These are phyloP conservation scores for Sarcophaga caerulescens DNA, from an alignment of 2,888 invertebrate species.

Conservation along the genomic window DNA sequence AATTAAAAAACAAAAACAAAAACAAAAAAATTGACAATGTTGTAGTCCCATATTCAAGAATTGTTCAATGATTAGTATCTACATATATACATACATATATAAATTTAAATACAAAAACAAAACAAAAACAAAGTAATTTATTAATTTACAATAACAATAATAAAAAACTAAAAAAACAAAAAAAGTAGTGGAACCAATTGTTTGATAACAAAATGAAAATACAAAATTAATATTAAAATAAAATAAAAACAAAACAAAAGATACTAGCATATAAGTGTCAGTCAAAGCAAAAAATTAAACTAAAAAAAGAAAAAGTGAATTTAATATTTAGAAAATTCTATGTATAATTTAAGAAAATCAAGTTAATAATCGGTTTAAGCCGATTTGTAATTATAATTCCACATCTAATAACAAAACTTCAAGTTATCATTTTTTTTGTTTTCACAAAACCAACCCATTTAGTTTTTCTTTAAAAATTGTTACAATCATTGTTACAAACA, in stretches of 20 bases:
- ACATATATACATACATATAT: constrained; percentile 50
- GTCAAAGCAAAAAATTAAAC: constrained; percentile 21
- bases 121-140: constrained; percentile 39
- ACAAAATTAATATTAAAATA: constrained; percentile 32
- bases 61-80: constrained; percentile 66
- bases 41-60: constrained; percentile 63
- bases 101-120: constrained; percentile 38
- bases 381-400: background rate
- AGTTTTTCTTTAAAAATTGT: no score
- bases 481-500: no score
- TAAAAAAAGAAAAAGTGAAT: constrained; percentile 38
- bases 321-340: background rate
- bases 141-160: constrained; percentile 55
- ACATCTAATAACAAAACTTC: background rate
- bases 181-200: constrained; percentile 78
- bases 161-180: constrained; percentile 57
- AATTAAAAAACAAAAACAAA: constrained; percentile 63
- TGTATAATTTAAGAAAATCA: background rate
- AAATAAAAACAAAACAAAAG: constrained; percentile 23
- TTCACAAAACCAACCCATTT: no score
- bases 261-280: background rate
- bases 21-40: constrained; percentile 49
- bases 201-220: constrained; percentile 68
- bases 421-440: background rate
- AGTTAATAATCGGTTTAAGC: background rate